These are phyloP conservation scores for Falcunculus frontatus DNA, from an alignment of 2,113 vertebrate genomes.

Conservation along the genomic window DNA sequence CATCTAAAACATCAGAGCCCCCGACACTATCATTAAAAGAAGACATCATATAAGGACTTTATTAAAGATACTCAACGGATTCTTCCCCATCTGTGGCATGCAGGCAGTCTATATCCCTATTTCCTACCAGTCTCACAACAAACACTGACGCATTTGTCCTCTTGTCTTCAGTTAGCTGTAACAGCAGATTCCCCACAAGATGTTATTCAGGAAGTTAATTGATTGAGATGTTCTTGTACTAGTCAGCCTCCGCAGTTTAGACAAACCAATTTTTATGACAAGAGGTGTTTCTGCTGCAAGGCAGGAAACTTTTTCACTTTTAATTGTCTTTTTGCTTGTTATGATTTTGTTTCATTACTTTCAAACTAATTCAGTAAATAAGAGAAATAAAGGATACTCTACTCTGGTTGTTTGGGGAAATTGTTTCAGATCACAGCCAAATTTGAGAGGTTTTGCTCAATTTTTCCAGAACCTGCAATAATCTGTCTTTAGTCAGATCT, in stretches of 20 bases:
- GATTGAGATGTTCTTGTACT: background rate
- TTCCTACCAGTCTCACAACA: background rate
- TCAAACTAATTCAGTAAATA: background rate
- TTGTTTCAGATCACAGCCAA: background rate
- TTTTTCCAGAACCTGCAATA: background rate
- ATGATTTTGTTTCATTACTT: background rate
- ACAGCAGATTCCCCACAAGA: constrained; percentile 10
- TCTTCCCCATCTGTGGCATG: background rate
- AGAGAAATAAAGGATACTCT: background rate
- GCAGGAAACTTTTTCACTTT: background rate
- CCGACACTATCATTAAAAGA: background rate
- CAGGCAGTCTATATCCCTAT: background rate
- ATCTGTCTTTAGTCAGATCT: background rate
- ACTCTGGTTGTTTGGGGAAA: background rate
- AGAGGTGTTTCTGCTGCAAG: background rate
- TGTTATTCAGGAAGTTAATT: background rate
- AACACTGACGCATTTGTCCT: background rate
- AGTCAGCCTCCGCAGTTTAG: background rate
- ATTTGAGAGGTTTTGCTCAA: background rate
- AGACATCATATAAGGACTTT: background rate
- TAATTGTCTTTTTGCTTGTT: background rate
- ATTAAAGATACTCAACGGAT: background rate
- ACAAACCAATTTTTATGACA: background rate
- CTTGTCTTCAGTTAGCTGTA: background rate
- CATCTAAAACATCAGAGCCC: background rate